Conservation (phyloP, 2,797 vertebrate genomes). For the Echeneis naucrates region DNA sequence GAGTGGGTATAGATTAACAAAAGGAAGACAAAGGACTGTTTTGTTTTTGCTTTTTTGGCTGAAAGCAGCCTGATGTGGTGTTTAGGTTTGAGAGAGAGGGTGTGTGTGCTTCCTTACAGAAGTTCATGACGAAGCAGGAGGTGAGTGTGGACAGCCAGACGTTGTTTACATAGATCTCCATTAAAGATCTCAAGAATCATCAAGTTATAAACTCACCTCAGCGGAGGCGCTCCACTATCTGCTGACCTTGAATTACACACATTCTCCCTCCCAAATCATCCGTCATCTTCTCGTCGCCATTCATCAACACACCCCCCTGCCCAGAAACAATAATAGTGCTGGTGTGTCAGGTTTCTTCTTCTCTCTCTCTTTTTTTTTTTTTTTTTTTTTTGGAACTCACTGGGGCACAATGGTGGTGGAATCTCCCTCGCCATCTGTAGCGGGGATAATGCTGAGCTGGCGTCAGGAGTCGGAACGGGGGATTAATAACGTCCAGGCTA, state of each 20-base stretch:
- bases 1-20: constrained; percentile 46
- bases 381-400: constrained; percentile 26
- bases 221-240: constrained; percentile 34
- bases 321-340: constrained; percentile 65
- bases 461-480: constrained; percentile 59
- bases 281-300: constrained; percentile 56
- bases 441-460: constrained; percentile 71
- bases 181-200: constrained; percentile 54
- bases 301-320: constrained; percentile 57
- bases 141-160: constrained; percentile 18
- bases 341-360: no score
- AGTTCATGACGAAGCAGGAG: constrained; percentile 44
- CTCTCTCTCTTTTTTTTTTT: constrained; percentile 40
- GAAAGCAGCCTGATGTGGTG: constrained; percentile 22
- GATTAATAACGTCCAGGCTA: constrained; percentile 72
- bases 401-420: constrained; percentile 50
- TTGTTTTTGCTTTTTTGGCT: no score
- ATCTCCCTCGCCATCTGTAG: constrained; percentile 67
- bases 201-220: constrained; percentile 40
- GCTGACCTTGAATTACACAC: constrained; percentile 63
- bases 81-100: constrained; percentile 17
- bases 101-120: neutral
- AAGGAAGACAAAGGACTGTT: constrained; percentile 50
- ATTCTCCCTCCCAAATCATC: constrained; percentile 54
- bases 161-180: constrained; percentile 46